Evolutionary conservation across 2,888 invertebrate species (phyloP).

Genomic region (Leptopilina myrica): DNA sequence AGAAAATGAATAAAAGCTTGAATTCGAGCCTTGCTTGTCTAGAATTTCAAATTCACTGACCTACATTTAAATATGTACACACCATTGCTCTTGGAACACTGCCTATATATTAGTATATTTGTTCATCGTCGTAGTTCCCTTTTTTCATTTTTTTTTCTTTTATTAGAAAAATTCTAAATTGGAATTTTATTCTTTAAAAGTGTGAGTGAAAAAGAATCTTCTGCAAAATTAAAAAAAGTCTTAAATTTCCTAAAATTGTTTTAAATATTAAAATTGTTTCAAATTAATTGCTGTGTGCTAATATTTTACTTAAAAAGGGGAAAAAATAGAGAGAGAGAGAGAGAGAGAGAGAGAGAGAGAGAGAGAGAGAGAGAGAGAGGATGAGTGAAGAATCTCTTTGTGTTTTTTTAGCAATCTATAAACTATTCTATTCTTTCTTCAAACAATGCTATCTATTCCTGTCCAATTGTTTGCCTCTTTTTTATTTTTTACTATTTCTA

Average conservation of each 20-base stretch:
- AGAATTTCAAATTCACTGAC: conserved; percentile 24
- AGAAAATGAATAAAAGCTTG: conserved; percentile 1
- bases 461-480: conserved; percentile 39
- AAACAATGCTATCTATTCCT: conserved; percentile 22
- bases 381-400: too few species aligned
- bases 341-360: too few species aligned
- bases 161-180: conserved; percentile 2
- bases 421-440: conserved; percentile 16
- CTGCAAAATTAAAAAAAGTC: too few species aligned
- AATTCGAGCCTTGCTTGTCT: conserved; percentile 18
- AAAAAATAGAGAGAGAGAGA: too few species aligned
- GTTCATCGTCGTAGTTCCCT: background rate
- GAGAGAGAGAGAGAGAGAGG: too few species aligned
- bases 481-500: conserved; percentile 24
- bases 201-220: too few species aligned
- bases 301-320: background rate
- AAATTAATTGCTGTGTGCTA: background rate
- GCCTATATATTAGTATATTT: background rate
- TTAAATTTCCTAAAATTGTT: too few species aligned
- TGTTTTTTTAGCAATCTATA: conserved; percentile 10
- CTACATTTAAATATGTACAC: conserved; percentile 8
- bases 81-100: background rate
- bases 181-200: background rate
- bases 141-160: background rate
- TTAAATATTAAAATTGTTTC: too few species aligned